Base-by-base conservation (phyloP, 2,888 invertebrate species). In the Dasypolia templi region DNA sequence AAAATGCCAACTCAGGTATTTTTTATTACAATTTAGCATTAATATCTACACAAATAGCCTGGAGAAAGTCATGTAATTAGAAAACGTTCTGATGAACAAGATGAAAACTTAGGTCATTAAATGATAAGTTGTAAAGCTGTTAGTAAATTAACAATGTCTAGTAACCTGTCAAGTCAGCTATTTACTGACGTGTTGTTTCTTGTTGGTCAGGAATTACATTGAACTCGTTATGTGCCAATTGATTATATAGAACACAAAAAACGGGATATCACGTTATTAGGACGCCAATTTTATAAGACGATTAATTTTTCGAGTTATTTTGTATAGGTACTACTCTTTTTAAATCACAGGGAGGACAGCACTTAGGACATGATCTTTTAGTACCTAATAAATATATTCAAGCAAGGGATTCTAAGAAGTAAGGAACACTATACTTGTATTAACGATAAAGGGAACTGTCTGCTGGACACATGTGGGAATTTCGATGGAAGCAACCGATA, bases 21-120 rank as follows among this genome's bases (percentile, higher is more conserved):
- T 83, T 79, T 81, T 82, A 86, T 83, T 66, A 64, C 70, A 14
- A 73, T 62, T 56, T 14, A 65, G 70, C 62, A 75, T 81, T 72
- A 32, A 75, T 59, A 72, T 67, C 56, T 42, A 76, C 44, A 69
- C 69, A 58, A 58, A 62, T 46, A 67, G 59, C 35, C 56, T 67
- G 75, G 86, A 85, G 86, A 86, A 86, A 86, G 87, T 86, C 4
- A 32, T 35, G 85, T 83, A 79, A 83, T 86, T 86, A 86, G 79
- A 86, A 86, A 86, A 85, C 77, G 53, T 59, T 79, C 68, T 64
- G 65, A 70, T 86, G 58, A 81, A 83, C 82, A 79, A 75, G 78
- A 81, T 74, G 80, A 73, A 35, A 64, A 56, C 75, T 81, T 83
- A 85, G 35, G 42, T 86, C 73, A 84, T 72, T 67, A 72, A 76